These are phyloP conservation scores for Bellardia pandia DNA, from an alignment of 2,888 invertebrate species.

Conservation along the genomic window DNA sequence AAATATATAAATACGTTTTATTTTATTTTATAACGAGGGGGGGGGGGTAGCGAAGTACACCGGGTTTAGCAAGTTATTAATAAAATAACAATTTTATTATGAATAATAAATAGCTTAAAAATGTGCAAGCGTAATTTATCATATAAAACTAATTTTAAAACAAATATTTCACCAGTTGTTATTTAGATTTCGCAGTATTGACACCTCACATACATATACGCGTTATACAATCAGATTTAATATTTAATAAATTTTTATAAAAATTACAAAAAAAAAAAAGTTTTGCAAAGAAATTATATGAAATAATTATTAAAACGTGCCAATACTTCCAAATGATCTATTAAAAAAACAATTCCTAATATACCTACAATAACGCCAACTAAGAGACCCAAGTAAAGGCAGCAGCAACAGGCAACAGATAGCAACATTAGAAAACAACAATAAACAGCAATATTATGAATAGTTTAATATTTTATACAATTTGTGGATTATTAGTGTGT, in stretches of 20 bases:
- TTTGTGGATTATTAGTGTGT: slow-evolving; percentile 59
- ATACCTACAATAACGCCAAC: background rate
- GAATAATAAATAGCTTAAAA: no score
- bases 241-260: background rate
- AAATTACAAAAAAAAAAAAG: background rate
- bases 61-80: no score
- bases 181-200: slow-evolving; percentile 12
- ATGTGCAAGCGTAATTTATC: background rate
- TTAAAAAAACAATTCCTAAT: slow-evolving; percentile 4
- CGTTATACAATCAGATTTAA: background rate
- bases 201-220: slow-evolving; percentile 5
- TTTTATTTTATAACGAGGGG: no score
- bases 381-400: background rate
- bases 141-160: slow-evolving; percentile 37
- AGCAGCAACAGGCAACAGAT: background rate
- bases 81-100: no score
- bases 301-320: slow-evolving; percentile 52
- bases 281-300: slow-evolving; percentile 11
- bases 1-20: no score
- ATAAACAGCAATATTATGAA: slow-evolving; percentile 29
- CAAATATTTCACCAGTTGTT: slow-evolving; percentile 32
- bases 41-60: no score
- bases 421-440: slow-evolving; percentile 1
- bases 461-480: slow-evolving; percentile 41
- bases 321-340: slow-evolving; percentile 19